Base-by-base conservation (phyloP, 2,113 vertebrate genomes). In the Embiotoca jacksoni region DNA sequence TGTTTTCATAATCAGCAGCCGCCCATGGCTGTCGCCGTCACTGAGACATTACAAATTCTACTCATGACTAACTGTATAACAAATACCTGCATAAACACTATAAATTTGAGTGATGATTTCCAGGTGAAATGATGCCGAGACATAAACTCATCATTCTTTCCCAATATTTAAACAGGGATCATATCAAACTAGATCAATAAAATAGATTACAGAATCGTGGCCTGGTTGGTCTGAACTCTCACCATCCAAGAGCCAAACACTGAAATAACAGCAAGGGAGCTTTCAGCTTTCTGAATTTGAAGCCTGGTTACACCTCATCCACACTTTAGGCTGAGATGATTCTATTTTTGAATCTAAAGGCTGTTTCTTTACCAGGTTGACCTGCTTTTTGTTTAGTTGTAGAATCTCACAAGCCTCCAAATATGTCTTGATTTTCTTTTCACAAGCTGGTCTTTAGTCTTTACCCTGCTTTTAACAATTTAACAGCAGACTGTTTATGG, bases 401-500 rank as follows among this genome's bases (percentile, higher is more conserved):
- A 30, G 39, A 46, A 15, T 32, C 8, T 64, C 52, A 31, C 23
- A 23, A 23, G 23, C 23, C 23, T 23, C 23, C 23, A 14, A 52
- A 36, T 13, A 10, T 23, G 64, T 41, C 1, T 0, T 35, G 11
- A 23, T 46, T 47, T 60, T 44, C 7, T 58, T 64, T 64, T 35
- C 32, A 66, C 33, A 13, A 5, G 5, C 13, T 64, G 49, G 6
- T 74, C 61, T 46, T 80, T 78, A 76, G 32, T 78, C 82, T 81
- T 81, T 64, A 70, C 9, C 37, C 71, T 37, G 30, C 7, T 37
- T 70, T 68, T 62, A 82, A 77, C 58, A 69, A 47, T 57, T 47
- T 47, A 63, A 61, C 55, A 41, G 6, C 32, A 31, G 15, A 30
- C 46, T 60, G 36, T 88, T 90, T 88, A 91, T 87, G 78, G 35